Evolutionary conservation across 2,113 vertebrate species (phyloP), one percentile per base, ranked within the genome.

Genomic region (Camelus dromedarius): DNA sequence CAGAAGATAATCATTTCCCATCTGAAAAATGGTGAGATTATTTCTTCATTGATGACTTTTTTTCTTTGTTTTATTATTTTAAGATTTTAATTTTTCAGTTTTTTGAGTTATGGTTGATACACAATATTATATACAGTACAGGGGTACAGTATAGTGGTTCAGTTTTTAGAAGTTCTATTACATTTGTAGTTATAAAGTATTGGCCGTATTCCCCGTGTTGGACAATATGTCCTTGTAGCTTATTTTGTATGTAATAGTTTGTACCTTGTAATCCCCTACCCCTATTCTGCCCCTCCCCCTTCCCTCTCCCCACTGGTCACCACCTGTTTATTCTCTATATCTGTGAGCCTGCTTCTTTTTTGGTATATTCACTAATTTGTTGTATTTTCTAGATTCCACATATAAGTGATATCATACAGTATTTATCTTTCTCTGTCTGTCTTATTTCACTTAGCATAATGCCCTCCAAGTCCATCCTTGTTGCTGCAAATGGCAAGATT

Each of bases 161-260:
- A 30, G 1, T 19, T 32, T 19, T 30, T 30, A 32, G 30, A 75
- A 46, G 26, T 0, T 75, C 5, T 19, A 30, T 8, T 28, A 42
- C 46, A 30, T 4, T 5, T 19, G 0, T 5, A 1, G 5, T 28
- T 30, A 48, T 30, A 18, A 18, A 67, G 1, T 18, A 3, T 5
- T 1, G 2, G 46, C 72, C 18, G 3, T 10, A 5, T 6, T 30
- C 72, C 72, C 72, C 42, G 0, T 15, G 22, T 8, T 35, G 38
- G 14, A 0, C 54, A 19, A 19, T 56, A 19, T 20, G 7, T 56
- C 54, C 54, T 56, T 56, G 54, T 56, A 22, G 54, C 54, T 56
- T 56, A 19, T 28, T 3, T 72, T 1, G 26, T 38, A 42, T 0
- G 0, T 14, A 6, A 26, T 3, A 15, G 24, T 8, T 28, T 46